phyloP scores from a whole-genome alignment of 2,113 vertebrate genomes.

The Lepus americanus region DNA sequence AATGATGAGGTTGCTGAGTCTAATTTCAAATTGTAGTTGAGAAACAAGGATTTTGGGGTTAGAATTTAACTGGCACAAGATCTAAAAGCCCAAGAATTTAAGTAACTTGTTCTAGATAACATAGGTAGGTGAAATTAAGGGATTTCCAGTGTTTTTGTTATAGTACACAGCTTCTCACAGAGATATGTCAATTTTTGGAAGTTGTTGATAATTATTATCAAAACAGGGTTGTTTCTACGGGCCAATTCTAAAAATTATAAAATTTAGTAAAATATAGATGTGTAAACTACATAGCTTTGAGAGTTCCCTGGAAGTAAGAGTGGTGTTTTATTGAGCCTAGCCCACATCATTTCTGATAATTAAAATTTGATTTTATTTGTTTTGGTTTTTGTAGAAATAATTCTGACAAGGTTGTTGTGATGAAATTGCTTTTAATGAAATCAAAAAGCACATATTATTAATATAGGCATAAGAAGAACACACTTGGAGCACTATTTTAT shows the following conservation, averaged over 20 bases:
- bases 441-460: conserved; percentile 44
- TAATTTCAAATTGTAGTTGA: conserved; percentile 70
- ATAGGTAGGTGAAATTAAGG: not conserved
- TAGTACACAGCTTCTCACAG: not conserved
- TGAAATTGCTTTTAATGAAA: conserved; percentile 55
- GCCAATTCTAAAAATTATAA: not conserved
- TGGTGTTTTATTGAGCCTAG: not conserved
- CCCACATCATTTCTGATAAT: not conserved
- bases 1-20: conserved; percentile 54
- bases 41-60: conserved; percentile 60
- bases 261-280: not conserved
- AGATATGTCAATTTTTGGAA: not conserved
- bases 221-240: not conserved
- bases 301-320: not conserved
- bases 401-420: not conserved
- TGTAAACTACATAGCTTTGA: not conserved
- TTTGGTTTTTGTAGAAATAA: conserved; percentile 1
- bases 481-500: conserved; percentile 25
- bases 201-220: not conserved
- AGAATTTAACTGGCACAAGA: conserved; percentile 46
- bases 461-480: not conserved
- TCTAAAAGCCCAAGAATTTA: conserved; percentile 7
- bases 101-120: not conserved
- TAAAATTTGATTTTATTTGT: conserved; percentile 36
- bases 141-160: not conserved